phyloP scores from a whole-genome alignment of 2,888 invertebrate species.

The Oligia strigilis region DNA sequence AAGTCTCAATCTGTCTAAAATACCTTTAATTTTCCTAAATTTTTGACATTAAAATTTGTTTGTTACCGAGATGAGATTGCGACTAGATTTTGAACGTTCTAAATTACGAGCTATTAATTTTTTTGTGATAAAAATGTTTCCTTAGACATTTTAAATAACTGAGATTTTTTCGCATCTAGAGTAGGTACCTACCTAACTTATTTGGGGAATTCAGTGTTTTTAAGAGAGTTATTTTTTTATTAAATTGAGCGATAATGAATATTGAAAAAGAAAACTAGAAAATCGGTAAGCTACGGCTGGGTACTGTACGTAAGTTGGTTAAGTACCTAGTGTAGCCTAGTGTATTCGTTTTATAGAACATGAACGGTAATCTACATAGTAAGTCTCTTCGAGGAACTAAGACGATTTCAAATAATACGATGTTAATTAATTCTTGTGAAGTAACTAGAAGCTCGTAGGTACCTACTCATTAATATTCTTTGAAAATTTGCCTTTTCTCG shows the following conservation, averaged over 20 bases:
- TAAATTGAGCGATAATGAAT: background rate
- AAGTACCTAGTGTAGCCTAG: no score
- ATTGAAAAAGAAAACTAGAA: background rate
- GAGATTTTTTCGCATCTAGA: background rate
- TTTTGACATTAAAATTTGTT: no score
- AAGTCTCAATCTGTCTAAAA: no score
- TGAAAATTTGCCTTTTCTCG: constrained; percentile 16
- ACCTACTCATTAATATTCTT: constrained; percentile 7
- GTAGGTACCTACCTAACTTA: background rate
- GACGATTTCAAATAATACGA: background rate
- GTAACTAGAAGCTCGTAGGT: background rate
- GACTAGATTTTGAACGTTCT: no score
- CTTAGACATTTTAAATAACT: background rate
- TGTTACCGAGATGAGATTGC: no score
- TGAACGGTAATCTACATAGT: background rate
- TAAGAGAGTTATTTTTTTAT: background rate
- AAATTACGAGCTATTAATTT: background rate
- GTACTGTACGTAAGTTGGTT: background rate
- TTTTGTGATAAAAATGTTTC: background rate
- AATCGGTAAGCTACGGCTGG: background rate
- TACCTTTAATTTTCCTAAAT: no score
- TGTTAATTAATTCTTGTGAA: constrained; percentile 20
- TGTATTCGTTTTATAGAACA: background rate
- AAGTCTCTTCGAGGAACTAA: background rate
- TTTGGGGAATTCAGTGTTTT: background rate